phyloP scores from a whole-genome alignment of 2,113 vertebrate genomes.

The Antechinus stuartii region DNA sequence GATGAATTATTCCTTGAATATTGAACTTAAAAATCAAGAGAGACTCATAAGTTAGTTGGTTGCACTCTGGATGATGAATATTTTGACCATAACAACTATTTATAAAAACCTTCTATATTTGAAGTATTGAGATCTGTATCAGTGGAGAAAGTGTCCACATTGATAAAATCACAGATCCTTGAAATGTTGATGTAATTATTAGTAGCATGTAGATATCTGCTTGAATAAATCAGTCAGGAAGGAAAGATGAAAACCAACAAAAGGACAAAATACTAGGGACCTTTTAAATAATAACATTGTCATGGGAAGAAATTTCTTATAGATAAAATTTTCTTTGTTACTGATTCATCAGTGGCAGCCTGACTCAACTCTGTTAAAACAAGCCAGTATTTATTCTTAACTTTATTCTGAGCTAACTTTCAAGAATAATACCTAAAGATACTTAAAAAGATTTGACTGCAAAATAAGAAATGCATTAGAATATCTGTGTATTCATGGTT shows the following conservation, averaged over 20 bases:
- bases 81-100: neutral
- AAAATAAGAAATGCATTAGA: neutral
- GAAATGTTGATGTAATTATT: neutral
- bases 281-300: slow-evolving; percentile 32
- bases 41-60: neutral
- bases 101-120: neutral
- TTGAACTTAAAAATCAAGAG: neutral
- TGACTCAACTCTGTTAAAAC: slow-evolving; percentile 16
- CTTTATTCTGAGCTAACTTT: slow-evolving; percentile 45
- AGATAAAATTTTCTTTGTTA: slow-evolving; percentile 24
- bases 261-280: neutral
- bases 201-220: neutral
- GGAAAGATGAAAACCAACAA: neutral
- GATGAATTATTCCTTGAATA: neutral
- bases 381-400: slow-evolving; percentile 2
- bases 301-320: slow-evolving; percentile 57
- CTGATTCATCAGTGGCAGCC: neutral
- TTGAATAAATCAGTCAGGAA: slow-evolving; percentile 11
- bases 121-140: neutral
- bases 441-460: neutral
- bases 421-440: neutral
- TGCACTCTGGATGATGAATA: neutral
- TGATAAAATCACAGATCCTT: neutral
- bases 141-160: neutral
- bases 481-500: neutral